Conservation (phyloP, 1,140 invertebrate species). For the Coenobita brevimanus region DNA sequence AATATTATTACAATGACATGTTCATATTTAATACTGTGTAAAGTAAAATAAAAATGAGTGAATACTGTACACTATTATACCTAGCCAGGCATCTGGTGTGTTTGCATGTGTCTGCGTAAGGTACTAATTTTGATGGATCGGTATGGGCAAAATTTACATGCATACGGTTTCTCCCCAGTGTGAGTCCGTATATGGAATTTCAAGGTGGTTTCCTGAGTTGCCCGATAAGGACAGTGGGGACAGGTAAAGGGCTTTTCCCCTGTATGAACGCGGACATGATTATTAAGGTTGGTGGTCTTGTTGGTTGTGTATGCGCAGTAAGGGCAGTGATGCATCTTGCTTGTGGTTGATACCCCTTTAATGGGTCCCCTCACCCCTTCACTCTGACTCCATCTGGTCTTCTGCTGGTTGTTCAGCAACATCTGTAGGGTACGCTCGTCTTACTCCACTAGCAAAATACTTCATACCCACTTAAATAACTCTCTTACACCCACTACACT, state of each 20-base stretch:
- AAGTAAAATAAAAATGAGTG: too few species aligned
- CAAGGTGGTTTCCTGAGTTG: constrained; percentile 56
- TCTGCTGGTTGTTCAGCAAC: constrained; percentile 49
- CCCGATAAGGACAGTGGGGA: constrained; percentile 59
- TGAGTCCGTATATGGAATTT: constrained; percentile 56
- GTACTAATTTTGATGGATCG: constrained; percentile 46
- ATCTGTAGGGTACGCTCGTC: constrained; percentile 57
- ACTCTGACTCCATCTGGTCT: constrained; percentile 31
- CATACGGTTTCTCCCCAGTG: constrained; percentile 50
- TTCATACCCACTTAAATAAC: neutral
- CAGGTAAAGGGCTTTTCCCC: constrained; percentile 61
- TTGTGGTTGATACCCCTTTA: constrained; percentile 25
- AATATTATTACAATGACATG: too few species aligned
- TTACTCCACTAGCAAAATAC: constrained; percentile 40
- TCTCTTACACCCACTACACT: neutral
- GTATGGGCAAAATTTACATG: constrained; percentile 41
- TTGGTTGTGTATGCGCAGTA: constrained; percentile 51
- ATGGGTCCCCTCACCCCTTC: neutral
- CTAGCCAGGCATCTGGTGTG: constrained; percentile 10
- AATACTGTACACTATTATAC: too few species aligned
- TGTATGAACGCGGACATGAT: constrained; percentile 63
- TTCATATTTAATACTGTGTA: too few species aligned
- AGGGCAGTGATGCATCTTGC: constrained; percentile 50
- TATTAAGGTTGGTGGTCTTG: constrained; percentile 56
- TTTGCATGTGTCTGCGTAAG: constrained; percentile 29